phyloP scores from a whole-genome alignment of 2,888 invertebrate species.

The Yponomeuta evonymella region DNA sequence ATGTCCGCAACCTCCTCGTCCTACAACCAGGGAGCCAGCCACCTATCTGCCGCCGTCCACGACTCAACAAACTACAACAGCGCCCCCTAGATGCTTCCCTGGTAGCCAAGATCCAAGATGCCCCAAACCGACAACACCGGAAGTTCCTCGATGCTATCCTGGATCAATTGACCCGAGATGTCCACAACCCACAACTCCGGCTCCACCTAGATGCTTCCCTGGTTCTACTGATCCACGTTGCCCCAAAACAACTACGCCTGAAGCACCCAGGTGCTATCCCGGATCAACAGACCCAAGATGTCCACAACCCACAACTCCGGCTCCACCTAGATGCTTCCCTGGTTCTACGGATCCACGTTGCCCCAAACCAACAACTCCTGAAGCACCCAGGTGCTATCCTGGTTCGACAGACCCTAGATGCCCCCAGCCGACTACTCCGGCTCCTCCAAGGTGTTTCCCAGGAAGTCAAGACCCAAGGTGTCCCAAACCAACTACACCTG shows the following conservation, averaged over 20 bases:
- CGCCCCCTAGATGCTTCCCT: slow-evolving; percentile 32
- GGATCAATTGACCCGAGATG: slow-evolving; percentile 36
- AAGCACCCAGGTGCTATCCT: slow-evolving; percentile 25
- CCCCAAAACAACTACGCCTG: slow-evolving; percentile 30
- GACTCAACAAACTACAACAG: not conserved
- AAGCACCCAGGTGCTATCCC: slow-evolving; percentile 33
- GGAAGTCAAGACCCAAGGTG: slow-evolving; percentile 42
- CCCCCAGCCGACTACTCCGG: slow-evolving; percentile 30
- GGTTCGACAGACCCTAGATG: slow-evolving; percentile 29
- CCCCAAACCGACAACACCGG: slow-evolving; percentile 20
- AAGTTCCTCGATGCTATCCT: slow-evolving; percentile 26
- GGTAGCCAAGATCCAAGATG: slow-evolving; percentile 40
- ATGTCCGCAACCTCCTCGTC: slow-evolving; percentile 37
- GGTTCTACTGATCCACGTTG: slow-evolving; percentile 34
- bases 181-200: slow-evolving; percentile 34
- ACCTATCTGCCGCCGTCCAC: slow-evolving; percentile 20
- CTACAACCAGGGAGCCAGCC: slow-evolving; percentile 24
- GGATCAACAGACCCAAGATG: slow-evolving; percentile 35
- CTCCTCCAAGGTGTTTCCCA: slow-evolving; percentile 29
- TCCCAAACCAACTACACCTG: slow-evolving; percentile 32
- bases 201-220: slow-evolving; percentile 35
- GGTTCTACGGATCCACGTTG: slow-evolving; percentile 39
- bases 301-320: slow-evolving; percentile 30
- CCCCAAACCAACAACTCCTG: slow-evolving; percentile 26
- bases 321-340: slow-evolving; percentile 28